These are phyloP conservation scores for Xenotilapia leptura DNA, from an alignment of 2,113 vertebrate species.

Conservation along the genomic window DNA sequence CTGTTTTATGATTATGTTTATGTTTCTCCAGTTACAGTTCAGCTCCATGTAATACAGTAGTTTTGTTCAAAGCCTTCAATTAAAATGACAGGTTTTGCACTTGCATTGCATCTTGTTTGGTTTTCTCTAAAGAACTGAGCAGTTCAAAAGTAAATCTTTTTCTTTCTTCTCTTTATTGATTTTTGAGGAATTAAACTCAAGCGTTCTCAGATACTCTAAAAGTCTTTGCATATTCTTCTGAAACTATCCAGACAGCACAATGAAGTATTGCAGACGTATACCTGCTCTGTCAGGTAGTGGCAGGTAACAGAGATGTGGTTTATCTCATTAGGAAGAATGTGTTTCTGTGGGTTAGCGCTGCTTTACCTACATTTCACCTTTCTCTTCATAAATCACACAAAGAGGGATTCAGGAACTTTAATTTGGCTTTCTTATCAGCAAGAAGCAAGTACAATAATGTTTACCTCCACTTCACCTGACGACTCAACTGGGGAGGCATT, in stretches of 20 bases:
- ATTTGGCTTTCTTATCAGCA: background rate
- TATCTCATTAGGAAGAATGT: background rate
- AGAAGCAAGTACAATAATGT: background rate
- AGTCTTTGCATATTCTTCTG: background rate
- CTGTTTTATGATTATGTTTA: background rate
- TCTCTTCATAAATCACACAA: background rate
- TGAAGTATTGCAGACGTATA: background rate
- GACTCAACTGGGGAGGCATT: background rate
- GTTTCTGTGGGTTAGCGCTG: background rate
- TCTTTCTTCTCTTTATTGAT: background rate
- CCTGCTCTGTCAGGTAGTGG: background rate
- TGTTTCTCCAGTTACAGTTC: background rate
- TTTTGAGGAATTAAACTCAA: background rate
- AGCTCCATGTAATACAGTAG: background rate
- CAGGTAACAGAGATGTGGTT: background rate
- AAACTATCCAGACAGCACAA: background rate
- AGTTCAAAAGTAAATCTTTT: background rate
- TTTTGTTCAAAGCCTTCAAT: background rate
- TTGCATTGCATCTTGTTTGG: background rate
- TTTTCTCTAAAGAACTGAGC: background rate
- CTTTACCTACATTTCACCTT: background rate
- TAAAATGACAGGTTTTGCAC: background rate
- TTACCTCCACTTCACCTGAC: background rate
- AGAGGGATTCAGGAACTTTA: background rate
- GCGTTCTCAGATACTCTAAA: background rate